Percentiles rank a stretch among this genome's conserved stretches.
Evolutionary conservation across 92 coral and sea anemone species (phyloP).

Genomic region (Plumapathes pennacea): DNA sequence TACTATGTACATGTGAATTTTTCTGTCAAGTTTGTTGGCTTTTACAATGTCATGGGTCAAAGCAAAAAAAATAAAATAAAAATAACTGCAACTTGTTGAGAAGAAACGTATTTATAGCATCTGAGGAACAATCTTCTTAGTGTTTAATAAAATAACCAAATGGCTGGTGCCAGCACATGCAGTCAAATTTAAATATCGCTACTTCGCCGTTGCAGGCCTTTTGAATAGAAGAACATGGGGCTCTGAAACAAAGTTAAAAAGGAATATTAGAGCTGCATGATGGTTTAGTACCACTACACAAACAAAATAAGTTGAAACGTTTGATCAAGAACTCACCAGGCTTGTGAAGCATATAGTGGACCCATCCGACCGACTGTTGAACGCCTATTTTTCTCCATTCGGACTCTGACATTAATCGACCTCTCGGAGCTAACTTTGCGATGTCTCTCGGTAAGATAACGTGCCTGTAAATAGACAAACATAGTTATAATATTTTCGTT

Average conservation of each 20-base stretch:
- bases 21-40: too few species aligned
- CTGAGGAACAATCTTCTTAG: too few species aligned
- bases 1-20: too few species aligned
- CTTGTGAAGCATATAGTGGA: constrained; percentile 64
- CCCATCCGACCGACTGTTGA: constrained; percentile 89
- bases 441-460: constrained; percentile 78
- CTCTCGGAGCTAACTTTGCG: constrained; percentile 60
- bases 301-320: background rate
- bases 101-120: too few species aligned
- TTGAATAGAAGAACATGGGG: constrained; percentile 78
- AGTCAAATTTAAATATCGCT: background rate
- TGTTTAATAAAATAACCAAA: too few species aligned
- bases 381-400: constrained; percentile 83
- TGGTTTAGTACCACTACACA: background rate
- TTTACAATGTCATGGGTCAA: too few species aligned
- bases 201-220: constrained; percentile 40
- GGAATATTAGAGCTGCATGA: background rate
- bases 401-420: constrained; percentile 60
- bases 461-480: constrained; percentile 46
- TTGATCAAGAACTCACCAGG: constrained; percentile 70
- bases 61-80: too few species aligned
- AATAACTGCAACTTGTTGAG: too few species aligned
- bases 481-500: background rate
- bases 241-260: constrained; percentile 37
- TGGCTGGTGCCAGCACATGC: background rate